Evolutionary conservation across 2,797 vertebrate genomes (phyloP), one percentile per base, ranked within the genome.

Genomic region (Pseudochirops cupreus): DNA sequence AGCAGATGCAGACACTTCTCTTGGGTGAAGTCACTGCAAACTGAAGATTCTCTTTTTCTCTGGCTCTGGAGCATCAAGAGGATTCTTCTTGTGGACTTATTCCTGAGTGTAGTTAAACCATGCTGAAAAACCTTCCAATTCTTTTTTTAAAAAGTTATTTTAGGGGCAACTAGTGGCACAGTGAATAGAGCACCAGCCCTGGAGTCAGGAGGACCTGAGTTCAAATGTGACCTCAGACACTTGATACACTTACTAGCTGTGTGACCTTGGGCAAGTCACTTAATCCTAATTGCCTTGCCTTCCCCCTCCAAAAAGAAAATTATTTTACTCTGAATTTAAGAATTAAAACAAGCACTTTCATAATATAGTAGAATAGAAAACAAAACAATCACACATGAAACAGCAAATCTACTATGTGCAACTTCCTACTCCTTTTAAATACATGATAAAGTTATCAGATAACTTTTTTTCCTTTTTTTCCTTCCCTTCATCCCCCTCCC

Each of bases 1-100:
- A 97, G 97, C 96, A 92, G 82, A 95, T 94, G 93, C 94, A 95
- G 92, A 59, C 0, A 0, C 96, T 96, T 94, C 95, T 94, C 95
- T 94, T 93, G 0, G 2, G 39, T 5, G 55, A 52, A 52, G 55
- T 92, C 62, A 0, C 92, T 57, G 94, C 31, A 57, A 46, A 93
- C 0, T 39, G 96, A 96, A 97, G 94, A 82, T 16, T 58, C 54
- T 55, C 21, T 56, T 39, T 0, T 93, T 89, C n/a, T 46, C 52
- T 94, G 93, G 55, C 54, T 93, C 94, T 31, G 29, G 52, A 0
- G 3, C 91, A 29, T 0, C 0, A 0, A 1, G 31, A 13, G 54
- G 9, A 46, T 5, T n/a, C 92, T 94, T 59, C 93, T 28, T 0
- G 0, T 59, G 92, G n/a, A 21, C 46, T 56, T 3, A 82, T 26